Evolutionary conservation across 2,113 vertebrate genomes (phyloP).

Genomic region (Dolichallabes microphthalmus): DNA sequence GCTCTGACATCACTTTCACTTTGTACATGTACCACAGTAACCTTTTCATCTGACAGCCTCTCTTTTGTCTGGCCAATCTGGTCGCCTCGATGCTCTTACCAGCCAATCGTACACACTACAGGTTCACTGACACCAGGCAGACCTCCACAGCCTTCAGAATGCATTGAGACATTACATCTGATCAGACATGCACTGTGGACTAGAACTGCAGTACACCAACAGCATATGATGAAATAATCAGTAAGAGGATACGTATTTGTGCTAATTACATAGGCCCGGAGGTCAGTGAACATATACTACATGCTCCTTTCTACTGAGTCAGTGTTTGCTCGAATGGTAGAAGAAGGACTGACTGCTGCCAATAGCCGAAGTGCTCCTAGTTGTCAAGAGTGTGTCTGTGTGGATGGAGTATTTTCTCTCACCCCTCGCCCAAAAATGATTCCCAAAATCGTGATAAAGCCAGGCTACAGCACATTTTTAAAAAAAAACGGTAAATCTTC

Average conservation of each 20-base stretch:
- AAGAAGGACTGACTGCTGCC: not conserved
- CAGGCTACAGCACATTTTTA: not conserved
- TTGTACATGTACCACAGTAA: conserved; percentile 52
- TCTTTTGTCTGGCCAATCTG: conserved; percentile 51
- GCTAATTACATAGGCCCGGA: not conserved
- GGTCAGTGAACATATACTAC: not conserved
- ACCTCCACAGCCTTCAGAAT: conserved; percentile 9
- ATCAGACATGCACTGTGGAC: conserved; percentile 20
- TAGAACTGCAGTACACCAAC: conserved; percentile 18
- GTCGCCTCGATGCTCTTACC: conserved; percentile 36
- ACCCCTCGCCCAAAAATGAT: not conserved
- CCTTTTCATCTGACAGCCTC: conserved; percentile 59
- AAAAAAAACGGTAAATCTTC: not conserved
- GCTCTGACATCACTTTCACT: conserved; percentile 50
- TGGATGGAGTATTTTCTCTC: not conserved
- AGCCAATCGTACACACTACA: conserved; percentile 47
- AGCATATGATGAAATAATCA: not conserved
- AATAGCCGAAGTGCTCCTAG: not conserved
- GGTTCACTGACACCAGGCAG: conserved; percentile 37
- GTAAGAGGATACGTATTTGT: not conserved
- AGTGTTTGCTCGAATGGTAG: not conserved
- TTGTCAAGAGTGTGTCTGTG: not conserved
- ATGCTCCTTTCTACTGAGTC: not conserved
- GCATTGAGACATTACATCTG: conserved; percentile 46
- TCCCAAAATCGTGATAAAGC: not conserved